phyloP scores from a whole-genome alignment of 2,888 invertebrate genomes.

The Rhagonycha lutea region DNA sequence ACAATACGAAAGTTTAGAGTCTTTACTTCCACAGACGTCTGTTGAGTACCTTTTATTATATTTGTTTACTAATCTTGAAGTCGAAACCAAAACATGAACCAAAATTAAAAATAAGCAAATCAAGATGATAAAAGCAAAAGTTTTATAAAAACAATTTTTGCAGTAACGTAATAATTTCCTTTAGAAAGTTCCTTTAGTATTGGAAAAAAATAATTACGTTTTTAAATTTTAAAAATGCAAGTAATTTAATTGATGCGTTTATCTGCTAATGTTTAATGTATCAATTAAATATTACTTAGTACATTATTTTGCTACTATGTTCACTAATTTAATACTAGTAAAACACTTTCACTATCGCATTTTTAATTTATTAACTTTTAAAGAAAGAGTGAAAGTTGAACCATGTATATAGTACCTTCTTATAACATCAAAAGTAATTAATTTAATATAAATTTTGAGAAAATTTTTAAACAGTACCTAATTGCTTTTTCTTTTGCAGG shows the following conservation, averaged over 20 bases:
- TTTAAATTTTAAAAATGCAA: not conserved
- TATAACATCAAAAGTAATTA: conserved; percentile 2
- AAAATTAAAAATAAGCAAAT: too few relatives aligned
- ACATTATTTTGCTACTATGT: not conserved
- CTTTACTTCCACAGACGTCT: too few relatives aligned
- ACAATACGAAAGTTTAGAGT: too few relatives aligned
- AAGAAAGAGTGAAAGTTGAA: conserved; percentile 43
- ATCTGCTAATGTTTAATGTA: not conserved
- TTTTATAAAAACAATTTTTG: not conserved
- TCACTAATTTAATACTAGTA: not conserved
- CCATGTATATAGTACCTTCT: not conserved
- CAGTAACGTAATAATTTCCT: not conserved
- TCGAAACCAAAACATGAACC: too few relatives aligned
- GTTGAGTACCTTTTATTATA: too few relatives aligned
- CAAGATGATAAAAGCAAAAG: not conserved
- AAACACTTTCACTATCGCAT: conserved; percentile 18
- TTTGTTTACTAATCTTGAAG: too few relatives aligned
- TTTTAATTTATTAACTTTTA: conserved; percentile 38
- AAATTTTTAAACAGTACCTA: not conserved
- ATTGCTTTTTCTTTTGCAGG: conserved; percentile 50
- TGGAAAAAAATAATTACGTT: not conserved
- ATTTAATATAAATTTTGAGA: conserved; percentile 5
- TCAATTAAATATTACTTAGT: not conserved
- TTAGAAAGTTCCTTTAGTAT: not conserved
- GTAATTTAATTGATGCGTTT: not conserved